Conservation (phyloP, 2,797 vertebrate species). For the Lemur catta region DNA sequence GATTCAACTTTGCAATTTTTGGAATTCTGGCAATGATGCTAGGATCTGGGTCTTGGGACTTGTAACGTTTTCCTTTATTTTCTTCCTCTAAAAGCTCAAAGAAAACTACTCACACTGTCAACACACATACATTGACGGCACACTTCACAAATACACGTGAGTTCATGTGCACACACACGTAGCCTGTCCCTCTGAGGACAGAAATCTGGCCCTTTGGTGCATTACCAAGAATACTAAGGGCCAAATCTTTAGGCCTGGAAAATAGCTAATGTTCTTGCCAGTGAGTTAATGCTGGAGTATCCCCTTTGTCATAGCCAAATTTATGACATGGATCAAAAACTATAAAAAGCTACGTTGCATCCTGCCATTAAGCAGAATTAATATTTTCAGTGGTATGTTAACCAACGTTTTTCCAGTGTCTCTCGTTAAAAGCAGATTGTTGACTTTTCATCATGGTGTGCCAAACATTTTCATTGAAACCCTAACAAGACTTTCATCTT, state of each 20-base stretch:
- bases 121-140: not conserved
- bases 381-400: slow-evolving; percentile 86
- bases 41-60: not conserved
- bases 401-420: slow-evolving; percentile 85
- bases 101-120: slow-evolving; percentile 9
- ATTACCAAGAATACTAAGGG: slow-evolving; percentile 74
- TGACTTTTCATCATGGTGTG: slow-evolving; percentile 86
- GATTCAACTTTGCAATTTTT: slow-evolving; percentile 31
- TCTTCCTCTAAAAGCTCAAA: slow-evolving; percentile 41
- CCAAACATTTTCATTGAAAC: slow-evolving; percentile 88
- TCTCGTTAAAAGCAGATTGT: slow-evolving; percentile 87
- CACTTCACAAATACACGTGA: too few relatives aligned
- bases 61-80: not conserved
- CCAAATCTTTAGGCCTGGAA: slow-evolving; percentile 79
- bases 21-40: not conserved
- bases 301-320: slow-evolving; percentile 85
- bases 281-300: slow-evolving; percentile 83
- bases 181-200: slow-evolving; percentile 60
- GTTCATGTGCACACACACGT: not conserved
- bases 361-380: slow-evolving; percentile 88
- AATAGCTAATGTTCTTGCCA: slow-evolving; percentile 82
- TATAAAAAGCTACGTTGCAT: slow-evolving; percentile 87
- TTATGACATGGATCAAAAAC: slow-evolving; percentile 87
- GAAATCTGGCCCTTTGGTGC: slow-evolving; percentile 70
- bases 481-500: slow-evolving; percentile 87